phyloP scores from a whole-genome alignment of 2,797 vertebrate species.

The Coregonus sp. region DNA sequence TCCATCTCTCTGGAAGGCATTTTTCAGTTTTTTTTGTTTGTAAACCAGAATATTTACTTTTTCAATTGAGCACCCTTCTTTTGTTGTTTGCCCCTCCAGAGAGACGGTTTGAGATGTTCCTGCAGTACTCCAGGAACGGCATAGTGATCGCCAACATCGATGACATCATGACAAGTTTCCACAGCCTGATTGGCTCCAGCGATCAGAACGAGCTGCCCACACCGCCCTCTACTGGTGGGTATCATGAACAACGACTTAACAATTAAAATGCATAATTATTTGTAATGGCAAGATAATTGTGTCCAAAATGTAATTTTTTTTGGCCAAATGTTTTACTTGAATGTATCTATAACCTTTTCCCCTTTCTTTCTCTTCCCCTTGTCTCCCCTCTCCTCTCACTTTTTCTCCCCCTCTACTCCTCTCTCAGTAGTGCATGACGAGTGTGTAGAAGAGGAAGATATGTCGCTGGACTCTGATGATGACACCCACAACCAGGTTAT shows the following conservation, averaged over 20 bases:
- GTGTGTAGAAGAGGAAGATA: conserved; percentile 93
- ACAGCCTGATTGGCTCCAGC: conserved; percentile 84
- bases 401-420: conserved; percentile 19
- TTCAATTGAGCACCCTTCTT: too few species aligned
- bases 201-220: conserved; percentile 78
- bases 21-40: too few species aligned
- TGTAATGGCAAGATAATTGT: too few species aligned
- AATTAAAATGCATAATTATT: too few species aligned
- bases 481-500: conserved; percentile 69
- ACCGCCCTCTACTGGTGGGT: conserved; percentile 73
- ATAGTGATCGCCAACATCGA: conserved; percentile 89
- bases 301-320: too few species aligned
- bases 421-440: conserved; percentile 74
- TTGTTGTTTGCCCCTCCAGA: conserved; percentile 58
- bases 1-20: too few species aligned
- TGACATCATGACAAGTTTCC: conserved; percentile 88
- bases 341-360: background rate
- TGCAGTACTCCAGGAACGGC: conserved; percentile 83
- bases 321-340: too few species aligned
- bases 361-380: background rate
- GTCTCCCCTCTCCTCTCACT: background rate
- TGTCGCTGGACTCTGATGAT: conserved; percentile 97
- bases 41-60: too few species aligned
- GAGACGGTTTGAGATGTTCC: conserved; percentile 76
- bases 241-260: conserved; percentile 10